Evolutionary conservation across 2,888 invertebrate genomes (phyloP), one percentile per base, ranked within the genome.

Genomic region (Eudemis profundana): DNA sequence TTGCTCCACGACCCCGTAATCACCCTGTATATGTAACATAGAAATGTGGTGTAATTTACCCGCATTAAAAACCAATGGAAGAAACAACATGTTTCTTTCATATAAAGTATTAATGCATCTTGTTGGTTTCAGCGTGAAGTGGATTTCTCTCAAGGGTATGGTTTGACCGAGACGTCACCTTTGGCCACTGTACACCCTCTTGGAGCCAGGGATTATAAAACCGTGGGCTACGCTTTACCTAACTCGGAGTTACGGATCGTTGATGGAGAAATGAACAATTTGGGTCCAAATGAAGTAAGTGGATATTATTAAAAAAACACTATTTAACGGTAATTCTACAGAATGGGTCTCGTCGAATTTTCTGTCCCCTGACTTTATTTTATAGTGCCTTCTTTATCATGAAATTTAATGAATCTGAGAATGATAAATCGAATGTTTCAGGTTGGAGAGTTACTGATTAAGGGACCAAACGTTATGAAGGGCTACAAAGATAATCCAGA

Each of bases 391-490:
- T 27, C 27, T 7, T n/a, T n/a, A n/a, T 5, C 14, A 3, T 4
- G 3, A 38, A 1, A 56, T 57, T 33, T 49, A 19, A 23, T 51
- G n/a, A 56, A 71, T 70, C n/a, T n/a, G n/a, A n/a, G n/a, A n/a
- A n/a, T n/a, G n/a, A n/a, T n/a, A n/a, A n/a, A n/a, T n/a, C n/a
- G n/a, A n/a, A 36, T 27, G 53, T 72, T 68, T 54, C 73, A 94
- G 87, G 80, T 90, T 0, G 97, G 97, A 0, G 97, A 97, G 83
- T 78, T 97, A 5, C 92, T 94, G 57, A 87, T 96, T 1, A 94
- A 94, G 70, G 97, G 97, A 0, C 96, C 97, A 0, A 96, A 96
- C 77, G 92, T 97, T 0, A 97, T 97, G 96, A 93, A 93, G 75
- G 96, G 96, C 0, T 98, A 98, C 75, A 93, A 94, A 68, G 95